phyloP scores from a whole-genome alignment of 2,888 invertebrate species.

The Exocentrus adspersus region DNA sequence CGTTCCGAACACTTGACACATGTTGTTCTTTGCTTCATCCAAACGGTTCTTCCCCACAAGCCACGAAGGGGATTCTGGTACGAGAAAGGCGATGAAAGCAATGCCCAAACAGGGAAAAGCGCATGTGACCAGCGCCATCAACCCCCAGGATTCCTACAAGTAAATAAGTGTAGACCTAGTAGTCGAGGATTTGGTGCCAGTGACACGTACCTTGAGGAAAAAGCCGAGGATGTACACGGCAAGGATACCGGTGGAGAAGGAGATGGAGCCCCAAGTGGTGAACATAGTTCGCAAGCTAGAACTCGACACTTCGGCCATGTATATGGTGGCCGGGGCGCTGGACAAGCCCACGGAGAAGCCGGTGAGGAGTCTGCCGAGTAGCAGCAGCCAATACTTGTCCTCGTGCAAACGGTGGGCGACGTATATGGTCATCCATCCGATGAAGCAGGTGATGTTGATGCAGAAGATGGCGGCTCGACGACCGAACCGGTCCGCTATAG shows the following conservation, averaged over 20 bases:
- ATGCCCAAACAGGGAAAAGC: conserved; percentile 63
- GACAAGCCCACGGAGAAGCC: conserved; percentile 67
- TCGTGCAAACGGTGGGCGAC: conserved; percentile 54
- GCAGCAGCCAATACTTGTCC: conserved; percentile 56
- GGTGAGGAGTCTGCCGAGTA: conserved; percentile 64
- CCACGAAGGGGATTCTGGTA: conserved; percentile 70
- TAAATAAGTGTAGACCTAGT: too few species aligned
- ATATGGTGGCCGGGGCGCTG: conserved; percentile 67
- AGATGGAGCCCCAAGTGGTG: conserved; percentile 67
- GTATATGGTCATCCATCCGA: conserved; percentile 67
- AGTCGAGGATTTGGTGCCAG: background rate
- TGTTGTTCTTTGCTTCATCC: conserved; percentile 63
- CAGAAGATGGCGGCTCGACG: conserved; percentile 63
- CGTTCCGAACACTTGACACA: conserved; percentile 63
- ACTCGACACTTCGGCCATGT: conserved; percentile 66
- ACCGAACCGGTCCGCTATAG: conserved; percentile 66
- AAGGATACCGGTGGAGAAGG: conserved; percentile 66
- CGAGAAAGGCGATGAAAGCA: conserved; percentile 58
- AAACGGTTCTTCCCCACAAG: conserved; percentile 63
- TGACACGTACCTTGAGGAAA: conserved; percentile 62
- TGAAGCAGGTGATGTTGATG: conserved; percentile 64
- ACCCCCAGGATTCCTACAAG: conserved; percentile 65
- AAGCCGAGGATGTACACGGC: conserved; percentile 67
- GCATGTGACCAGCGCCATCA: conserved; percentile 62
- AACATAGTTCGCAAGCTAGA: conserved; percentile 65